Conservation (phyloP, 2,888 invertebrate species). For the Dichetophora obliterata region DNA sequence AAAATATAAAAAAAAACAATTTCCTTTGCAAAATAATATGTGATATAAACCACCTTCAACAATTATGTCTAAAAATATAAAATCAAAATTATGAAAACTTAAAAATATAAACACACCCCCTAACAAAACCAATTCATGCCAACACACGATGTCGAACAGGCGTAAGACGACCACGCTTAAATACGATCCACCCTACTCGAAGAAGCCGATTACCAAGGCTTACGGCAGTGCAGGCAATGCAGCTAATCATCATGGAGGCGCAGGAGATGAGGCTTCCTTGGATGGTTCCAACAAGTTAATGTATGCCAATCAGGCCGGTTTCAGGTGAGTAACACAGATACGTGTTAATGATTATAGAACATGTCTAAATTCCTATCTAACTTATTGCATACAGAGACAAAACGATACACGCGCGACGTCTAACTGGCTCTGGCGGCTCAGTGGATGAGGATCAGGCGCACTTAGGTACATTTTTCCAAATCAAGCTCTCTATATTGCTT, state of each 20-base stretch:
- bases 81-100: conserved; percentile 40
- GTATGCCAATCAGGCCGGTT: conserved; percentile 78
- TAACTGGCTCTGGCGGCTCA: conserved; percentile 74
- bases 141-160: conserved; percentile 70
- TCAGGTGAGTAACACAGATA: conserved; percentile 74
- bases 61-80: conserved; percentile 20
- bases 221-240: conserved; percentile 74
- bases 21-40: conserved; percentile 13
- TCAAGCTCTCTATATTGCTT: not conserved
- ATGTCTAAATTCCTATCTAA: not conserved
- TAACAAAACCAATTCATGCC: conserved; percentile 38
- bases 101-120: conserved; percentile 36
- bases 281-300: conserved; percentile 88
- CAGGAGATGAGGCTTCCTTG: conserved; percentile 83
- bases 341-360: not conserved
- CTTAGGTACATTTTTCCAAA: conserved; percentile 73
- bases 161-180: conserved; percentile 91
- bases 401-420: conserved; percentile 83
- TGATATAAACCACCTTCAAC: not conserved
- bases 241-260: conserved; percentile 79
- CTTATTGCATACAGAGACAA: conserved; percentile 78
- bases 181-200: conserved; percentile 88
- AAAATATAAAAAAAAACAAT: conserved; percentile 38
- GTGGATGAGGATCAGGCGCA: conserved; percentile 83
- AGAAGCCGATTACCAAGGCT: conserved; percentile 84